These are phyloP conservation scores for Xestia rhomboidea DNA, from an alignment of 2,888 invertebrate genomes.

Conservation along the genomic window DNA sequence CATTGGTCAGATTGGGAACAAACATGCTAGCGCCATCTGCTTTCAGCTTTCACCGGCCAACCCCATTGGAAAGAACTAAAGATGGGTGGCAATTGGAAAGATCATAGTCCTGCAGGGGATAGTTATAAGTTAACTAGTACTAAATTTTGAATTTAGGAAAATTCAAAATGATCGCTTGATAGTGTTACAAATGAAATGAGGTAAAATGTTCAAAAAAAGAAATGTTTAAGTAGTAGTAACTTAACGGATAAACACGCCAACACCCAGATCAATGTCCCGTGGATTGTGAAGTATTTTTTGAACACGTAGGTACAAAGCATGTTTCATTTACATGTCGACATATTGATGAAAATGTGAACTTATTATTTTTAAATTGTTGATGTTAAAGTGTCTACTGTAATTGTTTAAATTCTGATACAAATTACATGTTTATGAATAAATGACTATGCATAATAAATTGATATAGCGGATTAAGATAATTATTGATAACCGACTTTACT, in stretches of 20 bases:
- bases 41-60: too few species aligned
- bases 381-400: too few species aligned
- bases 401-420: too few species aligned
- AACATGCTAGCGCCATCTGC: too few species aligned
- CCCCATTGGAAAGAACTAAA: background rate
- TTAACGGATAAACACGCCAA: background rate
- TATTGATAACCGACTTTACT: background rate
- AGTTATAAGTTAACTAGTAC: background rate
- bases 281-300: background rate
- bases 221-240: background rate
- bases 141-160: too few species aligned
- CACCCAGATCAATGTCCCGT: background rate
- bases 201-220: background rate
- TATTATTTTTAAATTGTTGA: too few species aligned
- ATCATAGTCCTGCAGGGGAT: background rate
- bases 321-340: too few species aligned
- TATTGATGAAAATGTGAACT: too few species aligned
- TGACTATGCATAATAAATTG: background rate
- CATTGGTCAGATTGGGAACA: too few species aligned
- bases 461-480: background rate
- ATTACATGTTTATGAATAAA: too few species aligned
- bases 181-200: background rate
- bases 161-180: background rate
- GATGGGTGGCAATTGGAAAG: background rate
- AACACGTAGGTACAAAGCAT: background rate